Base-by-base conservation (phyloP, 1,140 invertebrate genomes). In the Platorchestia sp. region DNA sequence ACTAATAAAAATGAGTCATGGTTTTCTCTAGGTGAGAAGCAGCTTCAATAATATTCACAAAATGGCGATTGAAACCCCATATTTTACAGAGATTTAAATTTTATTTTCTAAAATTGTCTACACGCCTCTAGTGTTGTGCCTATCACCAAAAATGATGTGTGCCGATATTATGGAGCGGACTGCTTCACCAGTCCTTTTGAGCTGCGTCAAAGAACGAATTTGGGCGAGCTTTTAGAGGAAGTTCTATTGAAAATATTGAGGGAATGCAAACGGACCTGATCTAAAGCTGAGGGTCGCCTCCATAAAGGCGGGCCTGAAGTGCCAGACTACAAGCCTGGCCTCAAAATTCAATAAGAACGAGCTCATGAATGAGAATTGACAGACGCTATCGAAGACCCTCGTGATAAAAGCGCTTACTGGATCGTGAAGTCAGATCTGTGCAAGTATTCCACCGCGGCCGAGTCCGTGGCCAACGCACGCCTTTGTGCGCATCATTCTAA, bases 211-310 rank as follows among this genome's bases (percentile, higher is more conserved):
- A 93, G 91, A 93, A 45, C 43, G 91, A 93, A 93, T 93, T 93
- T 45, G 87, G 45, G 45, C 91, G 91, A 93, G 91, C 91, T 93
- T 93, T 93, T 93, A 93, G 43, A 93, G 91, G 91, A 45, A 93
- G 91, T 93, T 93, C 91, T 93, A 93, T 93, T 93, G 44, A 93
- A 93, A 45, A 93, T 93, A 93, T 93, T 93, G 91, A 93, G 91
- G 91, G 91, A 93, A 93, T 93, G 45, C 45, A 93, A 45, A 93
- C 43, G 43, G 43, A 45, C 36, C 91, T 93, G 91, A 93, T 93
- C 91, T 45, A 93, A 93, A 93, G 43, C 91, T 45, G 43, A 93
- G 43, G 91, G 91, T 45, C 91, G 91, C 43, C 43, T 44, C 36
- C 45, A 93, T 93, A 93, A 93, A 45, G 45, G 45, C 44, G 36